Evolutionary conservation across 2,888 invertebrate genomes (phyloP), one percentile per base, ranked within the genome.

Genomic region (Netelia virgata): DNA sequence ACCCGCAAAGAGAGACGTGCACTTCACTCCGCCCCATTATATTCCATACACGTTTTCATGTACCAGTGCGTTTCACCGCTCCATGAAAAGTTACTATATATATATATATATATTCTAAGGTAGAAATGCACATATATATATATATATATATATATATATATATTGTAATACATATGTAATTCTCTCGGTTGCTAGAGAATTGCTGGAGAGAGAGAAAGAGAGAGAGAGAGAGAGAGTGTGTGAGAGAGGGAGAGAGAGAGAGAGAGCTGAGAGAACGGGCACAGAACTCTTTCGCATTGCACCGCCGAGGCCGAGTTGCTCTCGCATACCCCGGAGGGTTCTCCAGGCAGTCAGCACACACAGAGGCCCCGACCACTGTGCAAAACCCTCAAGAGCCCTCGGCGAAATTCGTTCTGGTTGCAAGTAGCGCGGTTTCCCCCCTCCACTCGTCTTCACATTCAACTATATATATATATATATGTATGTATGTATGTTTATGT

Each of bases 21-120:
- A 92, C 92, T 92, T 92, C 91, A 92, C 91, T 91, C 88, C 91
- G 86, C 83, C 83, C 92, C 90, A 93, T 93, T 93, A 92, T 92
- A 92, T 93, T 91, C 88, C 87, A 88, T 89, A 85, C 91, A 89
- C 89, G 90, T 90, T 90, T 90, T 87, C 90, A 91, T 89, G 92
- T 88, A 90, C 88, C 88, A 87, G 88, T 80, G 88, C 87, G 86
- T 73, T 83, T 83, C 79, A 77, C 76, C 76, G 43, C 86, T 81
- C 78, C 79, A 76, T 75, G 57, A 66, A 70, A 81, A 50, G 73
- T 66, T 61, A 61, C 70, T 69, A 18, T 72, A 73, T 43, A 77
- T 66, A 20, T 63, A 61, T 59, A 43, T 64, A 75, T 18, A 50
- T 47, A n/a, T 73, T 47, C 11, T 43, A 36, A 66, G 16, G 18